Base-by-base conservation (phyloP, 2,888 invertebrate species). In the Cacoxenus indagator region DNA sequence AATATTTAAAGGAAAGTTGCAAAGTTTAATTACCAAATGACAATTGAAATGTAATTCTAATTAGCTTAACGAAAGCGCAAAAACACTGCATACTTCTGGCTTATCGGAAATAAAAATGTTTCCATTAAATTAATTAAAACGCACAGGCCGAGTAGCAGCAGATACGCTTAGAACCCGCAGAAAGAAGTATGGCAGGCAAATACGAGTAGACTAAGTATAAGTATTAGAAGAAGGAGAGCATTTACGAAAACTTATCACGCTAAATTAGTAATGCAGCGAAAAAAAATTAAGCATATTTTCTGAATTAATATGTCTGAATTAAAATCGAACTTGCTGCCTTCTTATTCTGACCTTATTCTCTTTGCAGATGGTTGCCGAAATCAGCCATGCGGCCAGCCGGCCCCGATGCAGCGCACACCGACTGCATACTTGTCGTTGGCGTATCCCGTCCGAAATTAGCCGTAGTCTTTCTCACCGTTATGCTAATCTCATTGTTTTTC, bases 391-490 rank as follows among this genome's bases (percentile, higher is more conserved):
- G 93, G 89, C 93, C 94, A 86, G 93, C 92, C 88, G 94, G 94
- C 89, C 92, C 93, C 90, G 94, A 94, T 89, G 91, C 93, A 88
- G 92, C 94, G 87, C 88, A 88, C 78, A 84, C 85, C 78, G 95
- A 95, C 90, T 95, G 94, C 90, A 93, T 95, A 86, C 90, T 95
- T 83, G 93, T 94, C 85, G 93, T 94, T 85, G 95, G 94, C 80
- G 93, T 95, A 85, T 94, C 94, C 88, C 92, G 95, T 89, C 94
- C 95, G 83, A 94, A 94, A 89, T 91, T 95, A 90, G 94, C 95
- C 85, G 92, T 93, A 86, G 87, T 87, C 69, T 92, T 95, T 88
- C 91, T 95, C 77, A 93, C 93, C 82, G 92, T 95, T 86, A 93
- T 93, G 89, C 90, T 95, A 78, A 90, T 95, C 75, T 95, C 95